Evolutionary conservation across 2,113 vertebrate genomes (phyloP).

Genomic region (Ailuropoda melanoleuca): DNA sequence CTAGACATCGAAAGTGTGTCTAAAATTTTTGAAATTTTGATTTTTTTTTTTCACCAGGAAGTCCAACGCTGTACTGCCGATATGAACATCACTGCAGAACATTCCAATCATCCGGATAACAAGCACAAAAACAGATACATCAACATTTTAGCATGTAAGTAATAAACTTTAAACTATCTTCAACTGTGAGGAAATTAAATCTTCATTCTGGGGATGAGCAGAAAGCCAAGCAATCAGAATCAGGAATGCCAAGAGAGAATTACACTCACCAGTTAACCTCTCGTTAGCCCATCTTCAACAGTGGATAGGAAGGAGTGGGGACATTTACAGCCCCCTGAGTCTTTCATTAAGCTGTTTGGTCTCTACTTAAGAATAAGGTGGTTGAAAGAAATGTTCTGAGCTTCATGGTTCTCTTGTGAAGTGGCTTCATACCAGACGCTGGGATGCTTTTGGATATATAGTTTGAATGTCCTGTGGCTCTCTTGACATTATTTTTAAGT

Average conservation of each 20-base stretch:
- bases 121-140: slow-evolving; percentile 99
- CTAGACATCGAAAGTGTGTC: neutral
- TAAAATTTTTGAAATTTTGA: slow-evolving; percentile 20
- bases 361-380: neutral
- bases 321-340: neutral
- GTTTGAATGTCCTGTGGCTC: neutral
- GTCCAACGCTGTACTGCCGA: slow-evolving; percentile 96
- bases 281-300: neutral
- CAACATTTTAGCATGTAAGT: slow-evolving; percentile 99
- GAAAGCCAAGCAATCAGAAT: neutral
- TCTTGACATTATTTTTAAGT: neutral
- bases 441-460: too few relatives aligned
- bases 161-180: slow-evolving; percentile 42
- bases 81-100: slow-evolving; percentile 99
- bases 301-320: neutral
- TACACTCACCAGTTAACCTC: neutral
- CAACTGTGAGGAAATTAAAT: neutral
- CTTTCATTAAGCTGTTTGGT: neutral
- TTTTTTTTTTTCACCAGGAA: slow-evolving; percentile 87
- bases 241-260: neutral
- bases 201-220: neutral
- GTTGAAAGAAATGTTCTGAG: neutral
- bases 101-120: slow-evolving; percentile 99
- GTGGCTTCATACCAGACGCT: neutral
- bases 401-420: neutral